phyloP scores from a whole-genome alignment of 2,113 vertebrate genomes.

The Gymnogyps californianus region DNA sequence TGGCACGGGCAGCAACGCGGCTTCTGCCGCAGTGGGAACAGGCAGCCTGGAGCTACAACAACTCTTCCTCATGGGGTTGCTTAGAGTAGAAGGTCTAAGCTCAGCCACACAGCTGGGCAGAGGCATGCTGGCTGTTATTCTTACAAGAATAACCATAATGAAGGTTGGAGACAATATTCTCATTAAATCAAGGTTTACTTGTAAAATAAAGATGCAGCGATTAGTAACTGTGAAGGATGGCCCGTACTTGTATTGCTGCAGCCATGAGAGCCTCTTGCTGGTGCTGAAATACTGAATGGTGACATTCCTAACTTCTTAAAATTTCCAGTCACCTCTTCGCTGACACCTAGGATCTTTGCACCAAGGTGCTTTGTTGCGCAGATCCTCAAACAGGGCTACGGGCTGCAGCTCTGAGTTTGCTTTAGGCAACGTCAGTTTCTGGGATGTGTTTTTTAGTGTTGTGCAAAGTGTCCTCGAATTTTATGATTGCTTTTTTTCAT shows the following conservation, averaged over 20 bases:
- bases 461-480: neutral
- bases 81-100: neutral
- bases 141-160: neutral
- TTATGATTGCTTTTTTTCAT: neutral
- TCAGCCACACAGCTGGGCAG: neutral
- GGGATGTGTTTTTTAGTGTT: neutral
- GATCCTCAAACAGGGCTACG: neutral
- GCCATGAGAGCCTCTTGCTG: neutral
- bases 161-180: neutral
- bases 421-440: neutral
- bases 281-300: neutral
- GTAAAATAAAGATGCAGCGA: neutral
- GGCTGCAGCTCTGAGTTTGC: neutral
- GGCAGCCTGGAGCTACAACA: neutral
- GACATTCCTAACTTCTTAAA: rapidly evolving
- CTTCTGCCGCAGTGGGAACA: neutral
- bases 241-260: too few relatives aligned
- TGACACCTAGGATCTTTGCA: neutral
- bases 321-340: neutral
- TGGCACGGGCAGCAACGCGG: rapidly evolving
- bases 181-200: neutral
- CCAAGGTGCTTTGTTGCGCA: rapidly evolving
- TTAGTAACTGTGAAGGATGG: too few relatives aligned
- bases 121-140: neutral
- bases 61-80: neutral